phyloP scores from a whole-genome alignment of 2,888 invertebrate species.

The Coelinius sp. region DNA sequence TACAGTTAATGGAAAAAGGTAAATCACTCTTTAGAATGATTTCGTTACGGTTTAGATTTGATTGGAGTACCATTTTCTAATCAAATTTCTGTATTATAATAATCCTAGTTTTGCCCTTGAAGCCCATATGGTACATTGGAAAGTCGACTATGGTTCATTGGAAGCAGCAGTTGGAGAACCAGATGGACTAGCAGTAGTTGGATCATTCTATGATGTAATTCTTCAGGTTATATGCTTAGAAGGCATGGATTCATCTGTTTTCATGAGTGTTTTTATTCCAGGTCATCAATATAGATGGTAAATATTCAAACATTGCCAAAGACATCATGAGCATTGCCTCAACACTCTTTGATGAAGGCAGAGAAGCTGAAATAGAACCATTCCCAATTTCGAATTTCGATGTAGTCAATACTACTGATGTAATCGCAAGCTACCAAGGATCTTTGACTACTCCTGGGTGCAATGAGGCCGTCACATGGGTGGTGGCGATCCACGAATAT shows the following conservation, averaged over 20 bases:
- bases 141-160: constrained; percentile 15
- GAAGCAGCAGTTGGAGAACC: constrained; percentile 11
- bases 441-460: constrained; percentile 74
- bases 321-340: background rate
- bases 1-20: constrained; percentile 76
- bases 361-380: constrained; percentile 2
- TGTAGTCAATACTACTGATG: constrained; percentile 49
- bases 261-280: background rate
- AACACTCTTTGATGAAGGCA: background rate
- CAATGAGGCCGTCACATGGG: constrained; percentile 73
- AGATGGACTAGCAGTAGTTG: constrained; percentile 33
- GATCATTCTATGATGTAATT: constrained; percentile 27
- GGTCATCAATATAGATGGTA: background rate
- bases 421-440: constrained; percentile 66
- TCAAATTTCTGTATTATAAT: background rate
- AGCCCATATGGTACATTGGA: constrained; percentile 39
- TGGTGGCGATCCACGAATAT: constrained; percentile 67
- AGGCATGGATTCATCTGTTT: no score
- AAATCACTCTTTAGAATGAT: background rate
- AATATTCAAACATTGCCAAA: background rate
- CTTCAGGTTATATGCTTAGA: background rate
- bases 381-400: constrained; percentile 31
- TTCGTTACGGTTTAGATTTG: background rate
- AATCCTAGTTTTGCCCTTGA: constrained; percentile 32
- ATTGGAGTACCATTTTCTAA: constrained; percentile 12